Percentiles rank a stretch among this genome's conserved stretches.
Conservation (phyloP, 2,888 invertebrate species). For the Nephrotoma flavescens region DNA sequence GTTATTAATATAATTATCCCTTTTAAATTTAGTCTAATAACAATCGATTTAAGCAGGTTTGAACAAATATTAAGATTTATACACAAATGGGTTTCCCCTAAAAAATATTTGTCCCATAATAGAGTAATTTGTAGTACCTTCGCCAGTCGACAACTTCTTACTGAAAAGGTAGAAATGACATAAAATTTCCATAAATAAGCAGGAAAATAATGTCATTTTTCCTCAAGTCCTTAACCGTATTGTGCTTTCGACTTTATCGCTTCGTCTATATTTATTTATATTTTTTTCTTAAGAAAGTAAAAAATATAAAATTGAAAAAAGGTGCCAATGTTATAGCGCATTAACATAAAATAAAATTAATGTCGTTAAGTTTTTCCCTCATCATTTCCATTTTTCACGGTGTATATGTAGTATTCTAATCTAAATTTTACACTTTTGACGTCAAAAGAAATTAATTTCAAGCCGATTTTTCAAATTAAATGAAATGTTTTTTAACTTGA, state of each 20-base stretch:
- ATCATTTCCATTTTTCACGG: background rate
- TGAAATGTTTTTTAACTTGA: background rate
- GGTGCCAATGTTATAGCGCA: background rate
- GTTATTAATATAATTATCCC: background rate
- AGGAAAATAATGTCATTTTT: background rate
- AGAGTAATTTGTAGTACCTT: too few relatives aligned
- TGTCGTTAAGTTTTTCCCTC: background rate
- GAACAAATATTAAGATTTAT: too few relatives aligned
- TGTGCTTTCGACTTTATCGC: background rate
- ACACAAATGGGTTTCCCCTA: too few relatives aligned
- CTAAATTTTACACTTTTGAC: background rate
- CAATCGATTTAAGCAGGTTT: too few relatives aligned
- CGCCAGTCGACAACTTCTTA: background rate
- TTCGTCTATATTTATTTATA: background rate
- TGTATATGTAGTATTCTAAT: background rate
- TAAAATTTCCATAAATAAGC: background rate
- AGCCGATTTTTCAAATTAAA: background rate
- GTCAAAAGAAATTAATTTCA: background rate
- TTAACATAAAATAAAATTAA: background rate
- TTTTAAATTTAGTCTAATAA: too few relatives aligned
- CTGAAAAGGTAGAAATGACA: background rate
- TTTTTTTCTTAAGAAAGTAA: background rate
- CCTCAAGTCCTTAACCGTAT: background rate
- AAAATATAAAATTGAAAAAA: background rate
- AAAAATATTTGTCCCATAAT: too few relatives aligned